These are phyloP conservation scores for Carabus problematicus DNA, from an alignment of 2,888 invertebrate genomes.

Conservation along the genomic window DNA sequence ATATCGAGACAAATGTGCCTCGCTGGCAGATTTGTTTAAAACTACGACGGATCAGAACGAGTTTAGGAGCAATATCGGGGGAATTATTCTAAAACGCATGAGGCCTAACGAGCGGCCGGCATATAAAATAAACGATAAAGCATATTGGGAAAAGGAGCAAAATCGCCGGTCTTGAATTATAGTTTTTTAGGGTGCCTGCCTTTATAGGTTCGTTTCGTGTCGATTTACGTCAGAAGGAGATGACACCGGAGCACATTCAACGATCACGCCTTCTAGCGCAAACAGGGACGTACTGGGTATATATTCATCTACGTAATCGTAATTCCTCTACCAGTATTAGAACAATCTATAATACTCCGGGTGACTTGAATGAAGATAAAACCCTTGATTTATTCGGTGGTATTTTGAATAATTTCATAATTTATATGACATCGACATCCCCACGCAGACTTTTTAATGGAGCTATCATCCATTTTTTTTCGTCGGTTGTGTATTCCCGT, in stretches of 20 bases:
- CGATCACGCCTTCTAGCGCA: conserved; percentile 52
- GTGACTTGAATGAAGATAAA: too few relatives aligned
- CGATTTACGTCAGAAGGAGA: conserved; percentile 54
- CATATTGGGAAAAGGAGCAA: conserved; percentile 52
- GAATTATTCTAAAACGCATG: conserved; percentile 35
- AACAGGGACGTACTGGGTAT: too few relatives aligned
- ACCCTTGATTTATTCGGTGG: too few relatives aligned
- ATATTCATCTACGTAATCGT: too few relatives aligned
- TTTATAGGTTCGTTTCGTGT: conserved; percentile 53
- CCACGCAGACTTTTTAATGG: conserved; percentile 11
- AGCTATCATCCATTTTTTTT: conserved; percentile 32
- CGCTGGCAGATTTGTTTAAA: too few relatives aligned
- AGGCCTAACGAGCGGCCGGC: conserved; percentile 44
- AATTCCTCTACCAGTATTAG: too few relatives aligned
- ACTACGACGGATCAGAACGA: conserved; percentile 6
- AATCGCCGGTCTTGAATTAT: conserved; percentile 52
- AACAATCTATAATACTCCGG: too few relatives aligned
- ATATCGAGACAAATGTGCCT: too few relatives aligned
- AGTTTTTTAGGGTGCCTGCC: conserved; percentile 51
- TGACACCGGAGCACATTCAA: conserved; percentile 48
- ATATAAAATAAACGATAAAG: conserved; percentile 51
- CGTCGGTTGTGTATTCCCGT: conserved; percentile 10
- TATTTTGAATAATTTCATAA: too few relatives aligned
- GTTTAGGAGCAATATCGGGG: conserved; percentile 42
- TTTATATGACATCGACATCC: too few relatives aligned